These are phyloP conservation scores for Heliconius ethilla DNA, from an alignment of 2,888 invertebrate genomes.

Conservation along the genomic window DNA sequence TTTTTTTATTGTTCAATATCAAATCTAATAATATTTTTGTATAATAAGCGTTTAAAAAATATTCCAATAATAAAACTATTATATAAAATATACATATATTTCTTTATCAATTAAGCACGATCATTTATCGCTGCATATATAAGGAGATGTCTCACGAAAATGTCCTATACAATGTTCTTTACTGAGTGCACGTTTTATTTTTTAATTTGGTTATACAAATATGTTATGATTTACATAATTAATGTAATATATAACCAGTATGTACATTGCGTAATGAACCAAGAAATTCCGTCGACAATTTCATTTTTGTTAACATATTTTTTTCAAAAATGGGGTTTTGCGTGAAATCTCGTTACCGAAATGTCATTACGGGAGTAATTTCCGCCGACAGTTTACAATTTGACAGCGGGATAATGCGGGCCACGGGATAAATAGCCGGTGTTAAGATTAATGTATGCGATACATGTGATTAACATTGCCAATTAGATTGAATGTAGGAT, in stretches of 20 bases:
- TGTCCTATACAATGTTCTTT: not conserved
- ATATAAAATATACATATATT: too few species aligned
- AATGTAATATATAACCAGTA: not conserved
- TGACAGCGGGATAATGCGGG: conserved; percentile 38
- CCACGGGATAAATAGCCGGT: conserved; percentile 36
- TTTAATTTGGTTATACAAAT: not conserved
- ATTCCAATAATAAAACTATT: too few species aligned
- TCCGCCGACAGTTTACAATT: conserved; percentile 51
- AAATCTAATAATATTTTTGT: too few species aligned
- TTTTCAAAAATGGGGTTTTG: conserved; percentile 51
- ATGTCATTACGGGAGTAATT: conserved; percentile 58
- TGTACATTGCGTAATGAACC: not conserved
- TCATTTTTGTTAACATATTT: conserved; percentile 49
- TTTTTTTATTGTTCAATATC: too few species aligned
- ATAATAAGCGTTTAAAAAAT: too few species aligned
- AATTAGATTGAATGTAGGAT: conserved; percentile 35
- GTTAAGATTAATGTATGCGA: conserved; percentile 38
- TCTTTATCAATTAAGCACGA: too few species aligned
- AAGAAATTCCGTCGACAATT: conserved; percentile 43
- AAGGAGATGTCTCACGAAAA: too few species aligned
- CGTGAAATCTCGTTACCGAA: conserved; percentile 52
- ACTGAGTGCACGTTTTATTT: not conserved
- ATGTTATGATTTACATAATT: not conserved
- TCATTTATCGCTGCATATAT: too few species aligned
- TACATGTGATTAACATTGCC: conserved; percentile 42